phyloP scores from a whole-genome alignment of 2,797 vertebrate genomes.

The Hephaestus fuliginosus region DNA sequence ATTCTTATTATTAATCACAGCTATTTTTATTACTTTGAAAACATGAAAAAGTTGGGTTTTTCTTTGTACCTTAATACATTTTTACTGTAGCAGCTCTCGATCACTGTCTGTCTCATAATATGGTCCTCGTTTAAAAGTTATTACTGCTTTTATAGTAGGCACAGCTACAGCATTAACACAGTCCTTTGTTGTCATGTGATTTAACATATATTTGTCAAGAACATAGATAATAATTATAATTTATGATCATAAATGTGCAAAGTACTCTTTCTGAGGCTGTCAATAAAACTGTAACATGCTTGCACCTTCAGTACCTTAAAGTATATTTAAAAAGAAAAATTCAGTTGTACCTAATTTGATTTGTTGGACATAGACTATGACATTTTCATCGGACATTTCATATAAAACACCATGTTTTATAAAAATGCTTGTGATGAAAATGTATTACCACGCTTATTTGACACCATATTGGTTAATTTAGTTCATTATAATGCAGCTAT shows the following conservation, averaged over 20 bases:
- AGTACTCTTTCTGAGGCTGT: neutral
- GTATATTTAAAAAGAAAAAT: too few relatives aligned
- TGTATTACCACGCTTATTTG: neutral
- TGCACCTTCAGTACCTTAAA: neutral
- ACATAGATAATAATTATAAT: neutral
- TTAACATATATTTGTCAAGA: neutral
- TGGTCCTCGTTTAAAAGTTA: neutral
- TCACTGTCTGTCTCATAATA: neutral
- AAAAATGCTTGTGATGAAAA: neutral
- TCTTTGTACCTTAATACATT: neutral
- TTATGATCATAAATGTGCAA: neutral
- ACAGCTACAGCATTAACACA: neutral
- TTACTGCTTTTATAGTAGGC: neutral
- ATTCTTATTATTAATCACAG: neutral
- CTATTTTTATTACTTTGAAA: conserved; percentile 3
- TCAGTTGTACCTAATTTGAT: neutral
- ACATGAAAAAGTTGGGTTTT: neutral
- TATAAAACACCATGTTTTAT: neutral
- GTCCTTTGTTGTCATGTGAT: neutral
- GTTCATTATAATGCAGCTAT: neutral
- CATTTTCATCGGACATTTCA: neutral
- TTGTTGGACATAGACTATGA: neutral
- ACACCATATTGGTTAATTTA: neutral
- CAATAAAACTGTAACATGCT: neutral
- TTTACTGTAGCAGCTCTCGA: too few relatives aligned